A percentile compares a stretch with the other conserved stretches of the same genome.
These are phyloP conservation scores for Amyelois transitella DNA, from an alignment of 1,140 invertebrate species.

Conservation along the genomic window DNA sequence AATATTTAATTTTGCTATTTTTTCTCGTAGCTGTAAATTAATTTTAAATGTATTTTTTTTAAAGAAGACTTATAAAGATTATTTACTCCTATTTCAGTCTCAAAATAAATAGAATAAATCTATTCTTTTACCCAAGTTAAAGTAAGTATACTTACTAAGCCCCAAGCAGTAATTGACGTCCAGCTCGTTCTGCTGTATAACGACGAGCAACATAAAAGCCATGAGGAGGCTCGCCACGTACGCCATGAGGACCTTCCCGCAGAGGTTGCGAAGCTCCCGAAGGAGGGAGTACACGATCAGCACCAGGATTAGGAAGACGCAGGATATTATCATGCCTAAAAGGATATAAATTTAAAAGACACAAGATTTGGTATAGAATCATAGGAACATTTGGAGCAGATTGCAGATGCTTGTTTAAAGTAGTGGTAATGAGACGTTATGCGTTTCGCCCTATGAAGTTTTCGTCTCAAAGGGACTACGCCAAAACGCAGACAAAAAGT, in stretches of 20 bases:
- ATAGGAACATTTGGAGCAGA: too few species aligned
- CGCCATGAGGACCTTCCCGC: slow-evolving; percentile 47
- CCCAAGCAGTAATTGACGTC: not conserved
- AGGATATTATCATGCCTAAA: slow-evolving; percentile 34
- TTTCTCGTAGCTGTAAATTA: too few species aligned
- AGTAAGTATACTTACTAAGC: slow-evolving; percentile 21
- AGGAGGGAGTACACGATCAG: slow-evolving; percentile 43
- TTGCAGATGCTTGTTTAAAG: too few species aligned
- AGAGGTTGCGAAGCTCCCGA: slow-evolving; percentile 45
- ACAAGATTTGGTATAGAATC: not conserved
- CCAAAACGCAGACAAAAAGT: too few species aligned
- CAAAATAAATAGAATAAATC: too few species aligned
- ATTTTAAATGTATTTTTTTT: too few species aligned
- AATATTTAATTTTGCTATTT: too few species aligned
- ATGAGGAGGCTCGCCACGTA: slow-evolving; percentile 41
- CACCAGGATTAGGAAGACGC: slow-evolving; percentile 42
- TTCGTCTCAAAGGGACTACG: too few species aligned
- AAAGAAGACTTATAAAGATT: too few species aligned
- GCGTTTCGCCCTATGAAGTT: too few species aligned
- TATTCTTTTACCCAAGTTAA: not conserved
- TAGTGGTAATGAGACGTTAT: too few species aligned
- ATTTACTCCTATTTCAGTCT: too few species aligned
- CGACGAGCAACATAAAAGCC: slow-evolving; percentile 23
- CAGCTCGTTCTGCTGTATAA: slow-evolving; percentile 12
- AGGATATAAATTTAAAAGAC: not conserved